A percentile compares a stretch with the other conserved stretches of the same genome.
These are phyloP conservation scores for Styela plicata DNA, from an alignment of 23 tunicate genomes.

Conservation along the genomic window DNA sequence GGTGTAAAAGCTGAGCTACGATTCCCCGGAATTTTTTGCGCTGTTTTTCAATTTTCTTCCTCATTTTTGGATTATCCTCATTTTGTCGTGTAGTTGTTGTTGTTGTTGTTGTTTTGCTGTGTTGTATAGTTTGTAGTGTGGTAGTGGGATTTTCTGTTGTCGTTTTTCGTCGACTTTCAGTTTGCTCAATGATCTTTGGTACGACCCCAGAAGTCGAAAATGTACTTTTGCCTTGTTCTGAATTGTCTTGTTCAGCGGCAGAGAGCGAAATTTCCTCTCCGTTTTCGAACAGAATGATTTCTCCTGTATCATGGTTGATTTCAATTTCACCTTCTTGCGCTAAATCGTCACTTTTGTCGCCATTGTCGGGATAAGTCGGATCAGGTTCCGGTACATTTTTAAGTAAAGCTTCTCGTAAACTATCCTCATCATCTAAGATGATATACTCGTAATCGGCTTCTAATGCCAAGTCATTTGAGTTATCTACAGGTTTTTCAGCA, in stretches of 20 bases:
- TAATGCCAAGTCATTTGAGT: background rate
- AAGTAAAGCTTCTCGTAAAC: background rate
- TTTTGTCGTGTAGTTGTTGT: background rate
- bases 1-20: background rate
- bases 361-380: background rate
- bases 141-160: too few species aligned
- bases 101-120: background rate
- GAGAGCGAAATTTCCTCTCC: background rate
- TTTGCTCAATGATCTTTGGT: background rate
- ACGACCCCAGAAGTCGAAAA: background rate
- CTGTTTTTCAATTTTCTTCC: constrained; percentile 4
- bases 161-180: too few species aligned
- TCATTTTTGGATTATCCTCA: background rate
- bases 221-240: background rate
- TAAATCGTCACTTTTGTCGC: background rate
- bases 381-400: background rate
- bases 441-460: constrained; percentile 4
- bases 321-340: background rate
- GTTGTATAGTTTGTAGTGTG: too few species aligned
- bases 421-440: background rate
- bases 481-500: background rate
- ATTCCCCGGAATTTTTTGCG: constrained; percentile 5
- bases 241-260: background rate
- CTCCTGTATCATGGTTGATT: background rate
- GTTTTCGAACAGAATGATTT: background rate